Evolutionary conservation across 2,888 invertebrate species (phyloP), one percentile per base, ranked within the genome.

Genomic region (Leptinotarsa haldemani): DNA sequence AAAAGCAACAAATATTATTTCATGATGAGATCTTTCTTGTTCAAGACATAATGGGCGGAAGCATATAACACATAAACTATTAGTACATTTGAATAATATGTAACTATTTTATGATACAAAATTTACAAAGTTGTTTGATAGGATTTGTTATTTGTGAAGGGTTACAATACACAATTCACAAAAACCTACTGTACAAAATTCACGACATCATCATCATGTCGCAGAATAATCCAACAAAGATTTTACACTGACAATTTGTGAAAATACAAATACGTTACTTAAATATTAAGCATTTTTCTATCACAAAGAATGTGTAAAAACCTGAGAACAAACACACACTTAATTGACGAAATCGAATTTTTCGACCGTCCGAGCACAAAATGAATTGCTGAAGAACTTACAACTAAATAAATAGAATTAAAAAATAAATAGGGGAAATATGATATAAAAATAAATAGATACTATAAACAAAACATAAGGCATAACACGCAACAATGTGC

Each of bases 271-370:
- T 84, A 85, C 85, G 80, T 80, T 83, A 86, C 86, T 86, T 86
- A 86, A 86, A 86, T 86, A 86, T 86, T 86, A 86, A 86, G 86
- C 84, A 85, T 81, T 80, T 81, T 78, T 81, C 81, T 84, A 85
- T 85, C 86, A 85, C 85, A 85, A 85, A 70, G 80, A 80, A 82
- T 74, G 80, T 82, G 80, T 79, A 77, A 80, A 77, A 77, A 80
- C 82, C 80, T 82, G 82, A 82, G 80, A 79, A 80, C 30, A 61
- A 61, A 79, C 75, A 71, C 75, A 71, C 69, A 73, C 61, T 71
- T 48, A 18, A 46, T 15, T 50, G 48, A 46, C 56, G 56, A n/a
- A 68, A 46, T 68, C 56, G 66, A 73, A 65, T 69, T 75, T 71
- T 76, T 74, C 61, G 30, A 30, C 61, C 30, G 30, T 61, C 40